A percentile compares a stretch with the other conserved stretches of the same genome.
These are phyloP conservation scores for Strongylocentrotus purpuratus DNA, from an alignment of 35 echinoderm and acorn worm genomes.

Conservation along the genomic window DNA sequence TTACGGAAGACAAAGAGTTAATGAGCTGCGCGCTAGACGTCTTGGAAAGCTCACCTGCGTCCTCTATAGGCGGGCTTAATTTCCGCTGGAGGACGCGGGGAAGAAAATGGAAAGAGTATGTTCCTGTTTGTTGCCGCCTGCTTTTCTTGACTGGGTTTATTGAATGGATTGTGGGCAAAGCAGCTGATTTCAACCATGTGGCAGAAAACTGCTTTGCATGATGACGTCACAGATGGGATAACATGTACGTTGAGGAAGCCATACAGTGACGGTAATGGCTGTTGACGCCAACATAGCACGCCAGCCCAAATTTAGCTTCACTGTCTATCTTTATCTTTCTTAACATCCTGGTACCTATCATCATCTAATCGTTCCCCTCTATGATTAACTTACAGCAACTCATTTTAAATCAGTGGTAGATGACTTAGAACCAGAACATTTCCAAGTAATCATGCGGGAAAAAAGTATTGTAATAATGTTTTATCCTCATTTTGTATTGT, in stretches of 20 bases:
- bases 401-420: too few relatives aligned
- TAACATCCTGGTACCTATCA: neutral
- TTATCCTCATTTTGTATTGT: too few relatives aligned
- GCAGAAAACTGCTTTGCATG: neutral
- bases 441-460: too few relatives aligned
- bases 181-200: slow-evolving; percentile 28
- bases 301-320: neutral
- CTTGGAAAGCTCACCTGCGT: neutral
- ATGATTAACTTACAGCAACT: too few relatives aligned
- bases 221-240: neutral
- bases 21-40: neutral
- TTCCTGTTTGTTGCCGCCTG: neutral
- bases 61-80: slow-evolving; percentile 17
- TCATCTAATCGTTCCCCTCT: too few relatives aligned
- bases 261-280: neutral
- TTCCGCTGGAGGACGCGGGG: slow-evolving; percentile 2
- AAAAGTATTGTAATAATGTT: too few relatives aligned
- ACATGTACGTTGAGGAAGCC: neutral
- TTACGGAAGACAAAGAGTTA: neutral
- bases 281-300: too few relatives aligned
- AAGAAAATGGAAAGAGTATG: neutral
- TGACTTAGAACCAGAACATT: too few relatives aligned
- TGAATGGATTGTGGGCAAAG: slow-evolving; percentile 13
- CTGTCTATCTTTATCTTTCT: neutral
- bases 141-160: slow-evolving; percentile 32